These are phyloP conservation scores for Beroe forskalii DNA, from an alignment of 37 sponge, comb jelly and placozoan genomes.

Conservation along the genomic window DNA sequence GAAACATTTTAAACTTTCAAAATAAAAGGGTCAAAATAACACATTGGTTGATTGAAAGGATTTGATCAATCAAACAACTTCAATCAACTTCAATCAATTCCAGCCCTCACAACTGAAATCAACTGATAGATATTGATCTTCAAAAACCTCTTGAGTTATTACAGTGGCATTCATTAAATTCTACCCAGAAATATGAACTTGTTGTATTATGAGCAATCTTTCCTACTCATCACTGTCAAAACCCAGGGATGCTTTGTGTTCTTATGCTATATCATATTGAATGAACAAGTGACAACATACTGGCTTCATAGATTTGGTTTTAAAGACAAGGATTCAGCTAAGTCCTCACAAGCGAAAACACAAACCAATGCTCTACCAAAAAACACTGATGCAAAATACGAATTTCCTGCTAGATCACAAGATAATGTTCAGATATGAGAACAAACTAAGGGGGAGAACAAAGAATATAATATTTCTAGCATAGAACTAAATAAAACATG, in stretches of 20 bases:
- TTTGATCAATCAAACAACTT: background rate
- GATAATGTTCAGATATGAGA: no score
- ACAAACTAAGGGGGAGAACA: no score
- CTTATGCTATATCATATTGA: constrained; percentile 10
- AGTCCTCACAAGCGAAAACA: background rate
- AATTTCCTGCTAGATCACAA: background rate
- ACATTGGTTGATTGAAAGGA: no score
- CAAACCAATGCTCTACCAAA: background rate
- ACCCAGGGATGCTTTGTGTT: constrained; percentile 44
- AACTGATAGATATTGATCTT: background rate
- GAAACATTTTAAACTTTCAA: background rate
- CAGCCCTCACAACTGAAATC: no score
- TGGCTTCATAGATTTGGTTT: constrained; percentile 8
- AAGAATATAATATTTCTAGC: no score
- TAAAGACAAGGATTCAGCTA: background rate
- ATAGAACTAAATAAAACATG: no score
- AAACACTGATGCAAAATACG: background rate
- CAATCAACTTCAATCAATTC: background rate
- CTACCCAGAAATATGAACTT: background rate
- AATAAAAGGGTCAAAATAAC: background rate
- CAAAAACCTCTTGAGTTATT: background rate
- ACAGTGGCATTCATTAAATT: background rate
- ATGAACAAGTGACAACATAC: constrained; percentile 21
- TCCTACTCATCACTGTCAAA: no score
- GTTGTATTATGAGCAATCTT: no score